Evolutionary conservation across 2,888 invertebrate species (phyloP), one percentile per base, ranked within the genome.

Genomic region (Nebria salina): DNA sequence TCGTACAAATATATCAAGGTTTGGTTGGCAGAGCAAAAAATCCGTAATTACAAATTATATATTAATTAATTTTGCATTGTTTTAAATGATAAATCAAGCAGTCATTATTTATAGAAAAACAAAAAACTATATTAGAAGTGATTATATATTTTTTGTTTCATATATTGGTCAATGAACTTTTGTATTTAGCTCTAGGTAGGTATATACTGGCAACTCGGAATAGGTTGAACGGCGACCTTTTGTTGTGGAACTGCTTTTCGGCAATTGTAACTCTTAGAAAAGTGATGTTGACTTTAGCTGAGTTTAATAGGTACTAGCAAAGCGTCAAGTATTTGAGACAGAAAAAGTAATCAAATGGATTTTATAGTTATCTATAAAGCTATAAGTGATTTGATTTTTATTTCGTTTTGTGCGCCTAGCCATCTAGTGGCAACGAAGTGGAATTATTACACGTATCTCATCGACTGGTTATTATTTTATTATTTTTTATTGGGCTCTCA

Each of bases 1-100:
- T 34, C 34, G 34, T 5, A 34, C 34, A 34, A 34, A 15, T 15
- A 65, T 68, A 68, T 68, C 68, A 68, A 68, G 68, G 68, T 68
- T 68, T 68, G 66, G 6, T 66, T 9, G 20, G 9, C 5, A 68
- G 13, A 11, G 9, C 13, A 68, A 68, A 68, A 68, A 11, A 68
- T 11, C 20, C 20, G 20, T 68, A 68, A 68, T n/a, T 68, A 9
- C 68, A 68, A 11, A 25, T 68, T 68, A 65, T 65, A n/a, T 54
- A 54, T 54, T 54, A 8, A 54, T 54, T 54, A 54, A 13, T 54
- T 54, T 54, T 54, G 54, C 13, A 34, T 54, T 54, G 54, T 54
- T 54, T 54, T 11, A 54, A 54, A 54, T 54, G 54, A 54, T 54
- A 13, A 54, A 11, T 11, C 54, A 54, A 54, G 65, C 65, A n/a